Base-by-base conservation (phyloP, 2,113 vertebrate genomes). In the Anser brachyrhynchus region DNA sequence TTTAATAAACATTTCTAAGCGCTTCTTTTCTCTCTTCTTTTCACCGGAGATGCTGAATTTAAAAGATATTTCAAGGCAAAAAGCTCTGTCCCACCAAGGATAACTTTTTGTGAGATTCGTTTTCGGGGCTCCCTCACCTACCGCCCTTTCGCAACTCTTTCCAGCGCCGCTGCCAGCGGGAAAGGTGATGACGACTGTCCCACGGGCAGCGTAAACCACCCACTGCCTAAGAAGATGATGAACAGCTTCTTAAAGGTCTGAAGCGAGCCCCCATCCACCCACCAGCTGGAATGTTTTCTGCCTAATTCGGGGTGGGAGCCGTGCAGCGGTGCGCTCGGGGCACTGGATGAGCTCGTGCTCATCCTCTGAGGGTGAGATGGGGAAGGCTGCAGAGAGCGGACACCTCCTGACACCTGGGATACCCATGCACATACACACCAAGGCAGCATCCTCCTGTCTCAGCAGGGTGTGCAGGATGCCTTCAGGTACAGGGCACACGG, bases 1-100 rank as follows among this genome's bases (percentile, higher is more conserved):
- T 94, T 98, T 97, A 95, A 96, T 97, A 97, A 98, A 97, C 96
- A 89, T 88, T 86, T 89, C 83, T 87, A 49, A 65, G 83, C 43
- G 51, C 69, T 78, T 76, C 76, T 92, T 95, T 79, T 2, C 31
- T 80, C 94, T 92, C 80, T 67, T 89, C 76, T 97, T 67, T 66
- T 77, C 35, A 19, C 51, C 64, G 33, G 81, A 92, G 73, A 26
- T 22, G 62, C 77, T 84, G 59, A n/a, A 59, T 76, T 73, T 59
- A 22, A 62, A 93, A 51, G 76, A 13, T 22, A 25, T 51, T 90
- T 75, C 37, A 21, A 35, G 13, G 26, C 21, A 43, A 13, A 33
- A 58, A 65, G 29, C 33, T 77, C 62, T 65, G 54, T 74, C 33
- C 37, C 74, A 54, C 31, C 37, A 7, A 31, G 79, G 87, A 72